Evolutionary conservation across 2,888 invertebrate genomes (phyloP).

Genomic region (Mellilla xanthometata): DNA sequence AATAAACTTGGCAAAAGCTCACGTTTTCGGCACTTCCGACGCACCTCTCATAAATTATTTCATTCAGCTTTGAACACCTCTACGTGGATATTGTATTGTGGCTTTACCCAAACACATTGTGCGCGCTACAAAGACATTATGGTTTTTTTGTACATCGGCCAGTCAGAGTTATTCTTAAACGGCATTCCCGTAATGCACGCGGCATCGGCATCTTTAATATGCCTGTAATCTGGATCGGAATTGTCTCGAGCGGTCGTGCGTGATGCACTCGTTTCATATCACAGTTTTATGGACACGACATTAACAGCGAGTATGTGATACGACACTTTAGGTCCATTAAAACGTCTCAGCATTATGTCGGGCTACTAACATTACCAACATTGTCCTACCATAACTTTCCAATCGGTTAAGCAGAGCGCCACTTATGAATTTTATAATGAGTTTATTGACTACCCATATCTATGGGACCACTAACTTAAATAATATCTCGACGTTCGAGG

Average conservation of each 20-base stretch:
- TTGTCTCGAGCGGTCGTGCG: constrained; percentile 26
- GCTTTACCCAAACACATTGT: not conserved
- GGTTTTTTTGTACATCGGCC: constrained; percentile 2
- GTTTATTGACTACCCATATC: constrained; percentile 53
- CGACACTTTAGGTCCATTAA: constrained; percentile 69
- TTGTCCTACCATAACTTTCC: constrained; percentile 54
- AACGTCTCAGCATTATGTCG: constrained; percentile 60
- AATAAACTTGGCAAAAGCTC: constrained; percentile 34
- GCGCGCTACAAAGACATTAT: not conserved
- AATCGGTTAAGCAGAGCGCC: constrained; percentile 44
- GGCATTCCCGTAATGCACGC: constrained; percentile 12
- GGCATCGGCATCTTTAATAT: constrained; percentile 13
- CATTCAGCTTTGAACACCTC: constrained; percentile 22
- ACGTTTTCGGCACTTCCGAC: constrained; percentile 42
- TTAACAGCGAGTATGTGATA: constrained; percentile 55
- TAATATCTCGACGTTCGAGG: constrained; percentile 28
- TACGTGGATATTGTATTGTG: not conserved
- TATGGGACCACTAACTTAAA: constrained; percentile 39
- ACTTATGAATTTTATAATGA: constrained; percentile 44
- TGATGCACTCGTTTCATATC: constrained; percentile 41
- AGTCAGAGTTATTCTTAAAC: constrained; percentile 8
- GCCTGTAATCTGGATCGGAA: constrained; percentile 13
- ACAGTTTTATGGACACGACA: constrained; percentile 58
- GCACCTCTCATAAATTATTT: constrained; percentile 26
- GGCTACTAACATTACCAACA: constrained; percentile 54